phyloP scores from a whole-genome alignment of 2,888 invertebrate species.

The Orthosia gracilis region DNA sequence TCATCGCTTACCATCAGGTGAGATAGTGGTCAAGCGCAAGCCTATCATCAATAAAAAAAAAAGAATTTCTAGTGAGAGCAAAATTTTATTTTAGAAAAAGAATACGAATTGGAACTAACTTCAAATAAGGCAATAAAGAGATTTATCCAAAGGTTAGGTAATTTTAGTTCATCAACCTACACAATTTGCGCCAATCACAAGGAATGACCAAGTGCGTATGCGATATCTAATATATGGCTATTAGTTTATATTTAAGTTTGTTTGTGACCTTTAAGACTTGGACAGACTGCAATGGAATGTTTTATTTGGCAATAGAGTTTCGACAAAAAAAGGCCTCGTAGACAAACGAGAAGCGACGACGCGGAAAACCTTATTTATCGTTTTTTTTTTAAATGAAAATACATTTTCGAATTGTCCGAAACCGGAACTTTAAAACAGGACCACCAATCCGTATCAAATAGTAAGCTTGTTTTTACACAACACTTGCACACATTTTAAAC shows the following conservation, averaged over 20 bases:
- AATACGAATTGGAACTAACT: neutral
- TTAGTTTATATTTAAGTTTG: neutral
- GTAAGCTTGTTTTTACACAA: neutral
- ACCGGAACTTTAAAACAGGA: neutral
- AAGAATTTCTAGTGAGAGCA: no score
- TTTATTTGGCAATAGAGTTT: neutral
- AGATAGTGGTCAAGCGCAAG: no score
- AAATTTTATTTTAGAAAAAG: neutral
- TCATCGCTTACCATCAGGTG: no score
- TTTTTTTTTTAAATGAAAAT: no score
- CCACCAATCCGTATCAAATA: neutral
- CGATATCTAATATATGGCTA: neutral
- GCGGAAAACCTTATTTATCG: neutral
- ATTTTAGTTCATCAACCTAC: conserved; percentile 19
- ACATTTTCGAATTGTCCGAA: neutral
- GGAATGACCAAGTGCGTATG: conserved; percentile 15
- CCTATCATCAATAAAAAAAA: no score
- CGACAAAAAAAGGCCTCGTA: neutral
- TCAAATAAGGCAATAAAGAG: neutral
- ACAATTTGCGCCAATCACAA: neutral
- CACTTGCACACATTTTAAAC: conserved; percentile 2
- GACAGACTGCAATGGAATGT: conserved; percentile 3
- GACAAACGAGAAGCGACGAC: neutral
- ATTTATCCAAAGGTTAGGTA: conserved; percentile 15
- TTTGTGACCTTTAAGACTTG: neutral